Conservation (phyloP, 2,888 invertebrate genomes). For the Oscheius myriophilus region DNA sequence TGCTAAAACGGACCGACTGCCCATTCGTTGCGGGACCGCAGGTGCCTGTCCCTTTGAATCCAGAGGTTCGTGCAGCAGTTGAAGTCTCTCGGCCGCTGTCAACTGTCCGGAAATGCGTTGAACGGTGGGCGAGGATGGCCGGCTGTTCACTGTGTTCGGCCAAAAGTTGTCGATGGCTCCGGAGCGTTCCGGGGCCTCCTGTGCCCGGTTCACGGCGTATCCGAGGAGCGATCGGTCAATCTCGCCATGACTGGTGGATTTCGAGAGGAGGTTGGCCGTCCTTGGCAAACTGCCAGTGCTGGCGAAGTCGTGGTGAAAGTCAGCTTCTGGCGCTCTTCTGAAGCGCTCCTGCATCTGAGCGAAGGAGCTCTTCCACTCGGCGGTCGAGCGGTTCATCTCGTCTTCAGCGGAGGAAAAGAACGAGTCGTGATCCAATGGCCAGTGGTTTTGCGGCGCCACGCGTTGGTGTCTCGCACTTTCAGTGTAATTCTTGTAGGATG, state of each 20-base stretch:
- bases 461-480: slow-evolving; percentile 3
- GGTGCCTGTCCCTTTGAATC: slow-evolving; percentile 43
- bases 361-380: slow-evolving; percentile 61
- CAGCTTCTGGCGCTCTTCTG: slow-evolving; percentile 20
- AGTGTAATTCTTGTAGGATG: background rate
- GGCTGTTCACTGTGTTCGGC: slow-evolving; percentile 54
- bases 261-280: slow-evolving; percentile 38
- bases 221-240: slow-evolving; percentile 36
- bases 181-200: slow-evolving; percentile 44
- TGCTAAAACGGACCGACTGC: slow-evolving; percentile 55
- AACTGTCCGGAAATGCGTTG: slow-evolving; percentile 55
- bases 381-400: slow-evolving; percentile 60
- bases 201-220: slow-evolving; percentile 40
- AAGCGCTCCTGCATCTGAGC: slow-evolving; percentile 54
- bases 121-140: slow-evolving; percentile 53
- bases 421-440: slow-evolving; percentile 29
- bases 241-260: slow-evolving; percentile 53
- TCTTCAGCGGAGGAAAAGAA: slow-evolving; percentile 36
- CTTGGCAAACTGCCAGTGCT: slow-evolving; percentile 41
- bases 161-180: slow-evolving; percentile 58
- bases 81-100: slow-evolving; percentile 66
- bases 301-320: slow-evolving; percentile 32
- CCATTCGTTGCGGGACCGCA: slow-evolving; percentile 41
- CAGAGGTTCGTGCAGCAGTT: slow-evolving; percentile 62
- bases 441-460: slow-evolving; percentile 26